Evolutionary conservation across 2,113 vertebrate species (phyloP).

Genomic region (Potamarius usumacintae): DNA sequence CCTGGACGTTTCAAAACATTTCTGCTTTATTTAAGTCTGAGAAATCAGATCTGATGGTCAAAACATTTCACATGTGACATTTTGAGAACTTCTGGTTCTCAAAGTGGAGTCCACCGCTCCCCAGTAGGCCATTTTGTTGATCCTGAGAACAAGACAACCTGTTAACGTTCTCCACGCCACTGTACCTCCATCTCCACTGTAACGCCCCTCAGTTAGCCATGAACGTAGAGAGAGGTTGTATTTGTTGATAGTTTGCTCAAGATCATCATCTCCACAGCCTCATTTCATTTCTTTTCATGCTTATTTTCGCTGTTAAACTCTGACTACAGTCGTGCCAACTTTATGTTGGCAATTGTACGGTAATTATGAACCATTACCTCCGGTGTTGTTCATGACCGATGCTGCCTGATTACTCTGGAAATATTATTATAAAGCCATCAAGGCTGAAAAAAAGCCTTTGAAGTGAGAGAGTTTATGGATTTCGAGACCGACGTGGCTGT

Average conservation of each 20-base stretch:
- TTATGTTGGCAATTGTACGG: conserved; percentile 12
- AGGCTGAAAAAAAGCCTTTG: background rate
- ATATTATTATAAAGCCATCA: conserved; percentile 13
- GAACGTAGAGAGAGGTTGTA: background rate
- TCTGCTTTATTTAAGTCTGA: background rate
- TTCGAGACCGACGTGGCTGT: background rate
- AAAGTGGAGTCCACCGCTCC: background rate
- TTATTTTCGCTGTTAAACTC: conserved; percentile 51
- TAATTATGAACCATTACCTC: conserved; percentile 20
- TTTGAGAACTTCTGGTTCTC: background rate
- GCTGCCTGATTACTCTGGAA: background rate
- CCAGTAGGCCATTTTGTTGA: background rate
- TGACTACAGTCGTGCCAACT: conserved; percentile 20
- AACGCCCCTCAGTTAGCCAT: background rate
- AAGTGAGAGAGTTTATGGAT: background rate
- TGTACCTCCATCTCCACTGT: background rate
- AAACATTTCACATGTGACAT: background rate
- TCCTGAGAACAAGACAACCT: background rate
- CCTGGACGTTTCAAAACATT: background rate
- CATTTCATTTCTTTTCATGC: conserved; percentile 51
- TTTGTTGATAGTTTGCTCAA: conserved; percentile 64
- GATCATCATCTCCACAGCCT: conserved; percentile 50
- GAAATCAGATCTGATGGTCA: background rate
- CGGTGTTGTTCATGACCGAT: conserved; percentile 19
- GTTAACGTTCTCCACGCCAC: background rate